A percentile compares a stretch with the other conserved stretches of the same genome.
phyloP scores from a whole-genome alignment of 2,113 vertebrate genomes.

The Microtus ochrogaster region DNA sequence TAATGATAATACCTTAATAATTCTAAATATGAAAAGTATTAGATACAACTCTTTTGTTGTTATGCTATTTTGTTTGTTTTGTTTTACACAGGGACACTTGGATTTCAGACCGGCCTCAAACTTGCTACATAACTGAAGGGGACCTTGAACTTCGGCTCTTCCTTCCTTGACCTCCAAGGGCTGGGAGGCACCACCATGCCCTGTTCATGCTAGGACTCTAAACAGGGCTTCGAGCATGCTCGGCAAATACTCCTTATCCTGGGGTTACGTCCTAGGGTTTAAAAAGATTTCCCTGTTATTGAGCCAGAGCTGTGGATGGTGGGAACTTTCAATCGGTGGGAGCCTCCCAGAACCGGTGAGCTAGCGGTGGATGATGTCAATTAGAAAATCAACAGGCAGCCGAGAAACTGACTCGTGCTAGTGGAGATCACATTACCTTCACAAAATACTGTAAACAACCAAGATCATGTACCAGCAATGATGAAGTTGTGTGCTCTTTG shows the following conservation, averaged over 20 bases:
- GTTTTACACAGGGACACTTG: background rate
- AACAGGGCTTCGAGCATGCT: no score
- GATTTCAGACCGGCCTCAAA: background rate
- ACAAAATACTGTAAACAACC: background rate
- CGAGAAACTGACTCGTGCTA: background rate
- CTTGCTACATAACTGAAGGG: background rate
- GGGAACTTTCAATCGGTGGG: background rate
- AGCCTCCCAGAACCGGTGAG: background rate
- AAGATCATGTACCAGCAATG: background rate
- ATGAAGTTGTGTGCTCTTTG: background rate
- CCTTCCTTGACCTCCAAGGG: background rate
- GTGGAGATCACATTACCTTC: background rate
- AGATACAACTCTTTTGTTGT: background rate
- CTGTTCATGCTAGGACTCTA: background rate
- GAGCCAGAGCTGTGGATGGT: background rate
- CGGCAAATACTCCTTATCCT: background rate
- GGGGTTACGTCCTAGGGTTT: background rate
- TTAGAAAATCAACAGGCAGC: background rate
- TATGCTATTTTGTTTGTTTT: background rate
- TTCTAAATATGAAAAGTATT: conserved; percentile 1
- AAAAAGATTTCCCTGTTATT: background rate
- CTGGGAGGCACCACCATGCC: background rate
- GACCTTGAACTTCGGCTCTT: background rate
- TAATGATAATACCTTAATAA: background rate
- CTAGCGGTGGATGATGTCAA: background rate